phyloP scores from a whole-genome alignment of 2,113 vertebrate genomes.

The Rynchops niger region DNA sequence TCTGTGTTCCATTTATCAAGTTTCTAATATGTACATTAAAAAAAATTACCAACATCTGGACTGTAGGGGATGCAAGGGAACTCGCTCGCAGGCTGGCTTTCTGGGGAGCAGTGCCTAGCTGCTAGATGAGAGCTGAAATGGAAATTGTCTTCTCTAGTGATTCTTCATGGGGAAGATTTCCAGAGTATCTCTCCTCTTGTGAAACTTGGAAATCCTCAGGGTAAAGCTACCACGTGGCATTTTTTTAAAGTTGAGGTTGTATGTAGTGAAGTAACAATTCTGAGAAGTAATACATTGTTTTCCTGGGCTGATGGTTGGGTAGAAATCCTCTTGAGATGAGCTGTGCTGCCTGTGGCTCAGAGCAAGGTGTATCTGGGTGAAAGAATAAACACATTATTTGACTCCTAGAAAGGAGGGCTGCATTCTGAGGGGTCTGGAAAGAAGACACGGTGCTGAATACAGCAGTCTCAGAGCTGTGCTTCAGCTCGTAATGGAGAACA shows the following conservation, averaged over 20 bases:
- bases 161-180: background rate
- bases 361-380: background rate
- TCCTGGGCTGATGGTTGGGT: background rate
- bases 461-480: background rate
- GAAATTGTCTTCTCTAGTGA: background rate
- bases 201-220: background rate
- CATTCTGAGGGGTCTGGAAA: background rate
- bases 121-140: background rate
- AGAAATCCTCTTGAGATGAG: background rate
- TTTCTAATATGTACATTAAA: background rate
- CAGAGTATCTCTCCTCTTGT: background rate
- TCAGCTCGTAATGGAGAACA: rapidly evolving
- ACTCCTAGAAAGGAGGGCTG: background rate
- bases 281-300: background rate
- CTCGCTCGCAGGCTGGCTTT: background rate
- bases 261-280: background rate
- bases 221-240: background rate
- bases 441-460: background rate
- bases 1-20: background rate
- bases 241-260: background rate
- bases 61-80: background rate
- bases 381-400: background rate
- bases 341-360: rapidly evolving
- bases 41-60: background rate
- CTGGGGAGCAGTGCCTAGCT: background rate